Conservation (phyloP, 2,888 invertebrate species). For the Dorcus parallelipipedus region DNA sequence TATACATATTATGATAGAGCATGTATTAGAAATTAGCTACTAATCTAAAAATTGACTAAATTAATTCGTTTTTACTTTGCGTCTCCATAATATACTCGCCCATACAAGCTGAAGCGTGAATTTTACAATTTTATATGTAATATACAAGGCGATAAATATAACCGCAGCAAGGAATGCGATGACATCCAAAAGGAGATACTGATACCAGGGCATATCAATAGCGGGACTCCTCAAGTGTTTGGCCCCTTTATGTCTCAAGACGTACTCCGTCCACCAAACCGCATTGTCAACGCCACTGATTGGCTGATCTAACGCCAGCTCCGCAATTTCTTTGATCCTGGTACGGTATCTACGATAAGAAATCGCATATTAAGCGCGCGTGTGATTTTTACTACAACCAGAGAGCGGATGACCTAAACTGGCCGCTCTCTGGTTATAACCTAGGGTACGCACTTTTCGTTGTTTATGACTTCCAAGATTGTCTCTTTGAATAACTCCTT, state of each 20-base stretch:
- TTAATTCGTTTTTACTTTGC: background rate
- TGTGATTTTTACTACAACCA: too few species aligned
- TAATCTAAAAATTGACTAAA: background rate
- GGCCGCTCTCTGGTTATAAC: background rate
- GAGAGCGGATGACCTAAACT: too few species aligned
- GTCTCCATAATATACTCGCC: background rate
- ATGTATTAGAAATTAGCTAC: too few species aligned
- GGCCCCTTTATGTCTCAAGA: conserved; percentile 20
- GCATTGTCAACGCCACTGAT: conserved; percentile 18
- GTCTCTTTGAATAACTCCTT: conserved; percentile 13
- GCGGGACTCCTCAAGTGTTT: conserved; percentile 15
- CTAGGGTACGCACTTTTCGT: conserved; percentile 15
- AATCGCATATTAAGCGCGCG: background rate
- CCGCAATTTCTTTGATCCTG: conserved; percentile 13
- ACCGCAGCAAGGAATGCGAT: background rate
- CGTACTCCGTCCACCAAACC: conserved; percentile 23
- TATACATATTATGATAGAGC: too few species aligned
- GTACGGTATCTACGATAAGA: conserved; percentile 3
- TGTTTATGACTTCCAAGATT: conserved; percentile 22
- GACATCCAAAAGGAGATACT: conserved; percentile 22
- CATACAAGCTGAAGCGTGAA: background rate
- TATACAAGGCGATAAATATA: background rate
- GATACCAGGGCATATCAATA: conserved; percentile 17
- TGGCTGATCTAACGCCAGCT: conserved; percentile 19
- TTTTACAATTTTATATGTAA: background rate